A percentile compares a stretch with the other conserved stretches of the same genome.
Conservation (phyloP, 2,888 invertebrate genomes). For the Diogma glabrata region DNA sequence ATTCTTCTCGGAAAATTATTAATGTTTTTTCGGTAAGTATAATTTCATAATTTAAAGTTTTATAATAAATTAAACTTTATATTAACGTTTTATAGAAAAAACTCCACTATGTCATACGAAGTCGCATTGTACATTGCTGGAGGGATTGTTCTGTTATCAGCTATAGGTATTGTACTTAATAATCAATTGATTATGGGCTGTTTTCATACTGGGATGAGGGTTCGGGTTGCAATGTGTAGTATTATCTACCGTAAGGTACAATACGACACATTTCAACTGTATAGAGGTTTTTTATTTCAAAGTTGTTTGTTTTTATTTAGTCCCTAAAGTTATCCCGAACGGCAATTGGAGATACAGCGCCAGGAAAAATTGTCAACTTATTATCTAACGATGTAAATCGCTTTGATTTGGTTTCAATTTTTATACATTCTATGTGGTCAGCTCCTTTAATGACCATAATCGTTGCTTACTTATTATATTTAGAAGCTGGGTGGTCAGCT, state of each 20-base stretch:
- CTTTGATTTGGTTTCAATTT: slow-evolving; percentile 64
- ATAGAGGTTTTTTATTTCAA: neutral
- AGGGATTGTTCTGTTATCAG: slow-evolving; percentile 31
- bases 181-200: slow-evolving; percentile 56
- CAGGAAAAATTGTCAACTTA: slow-evolving; percentile 78
- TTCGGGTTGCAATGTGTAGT: slow-evolving; percentile 70
- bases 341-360: slow-evolving; percentile 69
- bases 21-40: slow-evolving; percentile 17
- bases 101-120: slow-evolving; percentile 31
- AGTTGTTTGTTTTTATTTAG: slow-evolving; percentile 26
- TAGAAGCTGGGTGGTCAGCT: slow-evolving; percentile 50
- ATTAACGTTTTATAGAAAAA: slow-evolving; percentile 27
- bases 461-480: slow-evolving; percentile 57
- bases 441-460: slow-evolving; percentile 54
- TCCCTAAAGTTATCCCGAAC: slow-evolving; percentile 51
- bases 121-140: slow-evolving; percentile 48
- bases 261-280: neutral
- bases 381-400: slow-evolving; percentile 79
- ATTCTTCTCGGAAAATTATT: slow-evolving; percentile 20
- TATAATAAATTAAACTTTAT: slow-evolving; percentile 6
- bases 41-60: neutral
- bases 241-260: slow-evolving; percentile 75
- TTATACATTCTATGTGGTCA: slow-evolving; percentile 72
- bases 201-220: slow-evolving; percentile 70
- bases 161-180: slow-evolving; percentile 35